Base-by-base conservation (phyloP, 2,797 vertebrate genomes). In the Rhynchonycteris naso region DNA sequence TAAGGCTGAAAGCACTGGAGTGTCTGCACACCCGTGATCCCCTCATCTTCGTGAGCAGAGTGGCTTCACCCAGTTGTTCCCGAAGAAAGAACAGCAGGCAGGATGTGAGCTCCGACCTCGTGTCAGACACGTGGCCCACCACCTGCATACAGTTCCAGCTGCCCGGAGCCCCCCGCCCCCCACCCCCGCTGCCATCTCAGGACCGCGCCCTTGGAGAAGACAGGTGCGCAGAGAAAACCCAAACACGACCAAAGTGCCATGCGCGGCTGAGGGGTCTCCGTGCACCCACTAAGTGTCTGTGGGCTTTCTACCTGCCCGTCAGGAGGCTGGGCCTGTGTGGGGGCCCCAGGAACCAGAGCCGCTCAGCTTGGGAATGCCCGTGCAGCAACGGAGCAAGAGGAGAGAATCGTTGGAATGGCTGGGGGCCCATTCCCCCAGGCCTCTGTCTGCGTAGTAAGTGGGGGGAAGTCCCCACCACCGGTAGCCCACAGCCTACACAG, bases 61-160 rank as follows among this genome's bases (percentile, higher is more conserved):
- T 43, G 43, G 24, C 19, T 14, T 54, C 7, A 47, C 19, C 7
- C 81, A 15, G 14, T 43, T 69, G 43, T 74, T 63, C 52, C 65
- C 18, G 21, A 72, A 68, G 14, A 22, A 54, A 78, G 4, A 15
- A 43, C 4, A 28, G 2, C 5, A 58, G 54, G 18, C 26, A 1
- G 19, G 8, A 19, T 4, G 19, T 16, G 75, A 2, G 28, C 54
- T n/a, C 2, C 5, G 24, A 7, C 16, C 1, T 21, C 12, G 12
- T 2, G 63, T 58, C 19, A 72, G 15, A 50, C 7, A n/a, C 14
- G 18, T 2, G 11, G 35, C 5, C 68, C 12, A 0, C 14, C 2
- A 1, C 1, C 21, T 0, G 1, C 1, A 21, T 0, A 0, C 10
- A 35, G 4, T 59, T 13, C n/a, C 3, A 4, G 19, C 8, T 11